Evolutionary conservation across 2,113 vertebrate genomes (phyloP), one percentile per base, ranked within the genome.

Genomic region (Rhea americana): DNA sequence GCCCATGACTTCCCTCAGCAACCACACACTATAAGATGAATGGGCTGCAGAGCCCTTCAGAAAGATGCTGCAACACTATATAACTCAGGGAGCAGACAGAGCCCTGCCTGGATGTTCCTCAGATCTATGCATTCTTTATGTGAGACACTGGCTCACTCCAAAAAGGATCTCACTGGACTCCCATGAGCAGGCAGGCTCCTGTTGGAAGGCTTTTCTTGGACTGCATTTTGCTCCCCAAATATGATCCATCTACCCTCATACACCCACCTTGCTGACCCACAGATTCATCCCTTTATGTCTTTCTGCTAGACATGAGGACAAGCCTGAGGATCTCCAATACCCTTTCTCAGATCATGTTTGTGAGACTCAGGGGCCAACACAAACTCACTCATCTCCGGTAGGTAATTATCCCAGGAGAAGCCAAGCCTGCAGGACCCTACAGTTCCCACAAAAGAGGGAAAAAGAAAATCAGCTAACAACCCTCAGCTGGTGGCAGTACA

Each of bases 401-500:
- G 51, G 26, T 51, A 5, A 5, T 41, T 55, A 55, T 3, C 53
- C 32, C 18, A 5, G 37, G 66, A 26, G 41, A 70, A 73, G 12
- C 22, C 8, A 18, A 35, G 25, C 21, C 22, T 5, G 37, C 58
- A 71, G 56, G 13, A 53, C 10, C 48, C 77, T 0, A 0, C 1
- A 0, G 48, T 87, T 72, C 82, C 84, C 55, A 4, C 7, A 7
- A 47, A n/a, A 51, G 5, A 76, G 30, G 45, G 35, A 53, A 61
- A 50, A 47, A 35, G 20, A 26, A 48, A 87, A 13, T 3, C 0
- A 0, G 26, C 3, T 1, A 37, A n/a, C 0, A 8, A 45, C 73
- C 25, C 66, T 22, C 68, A 55, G 70, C 11, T 5, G 1, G 26
- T 25, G 50, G 78, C 67, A 50, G 20, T 51, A 25, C 62, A 48